These are phyloP conservation scores for Hiodon tergisus DNA, from an alignment of 2,113 vertebrate genomes.

Conservation along the genomic window DNA sequence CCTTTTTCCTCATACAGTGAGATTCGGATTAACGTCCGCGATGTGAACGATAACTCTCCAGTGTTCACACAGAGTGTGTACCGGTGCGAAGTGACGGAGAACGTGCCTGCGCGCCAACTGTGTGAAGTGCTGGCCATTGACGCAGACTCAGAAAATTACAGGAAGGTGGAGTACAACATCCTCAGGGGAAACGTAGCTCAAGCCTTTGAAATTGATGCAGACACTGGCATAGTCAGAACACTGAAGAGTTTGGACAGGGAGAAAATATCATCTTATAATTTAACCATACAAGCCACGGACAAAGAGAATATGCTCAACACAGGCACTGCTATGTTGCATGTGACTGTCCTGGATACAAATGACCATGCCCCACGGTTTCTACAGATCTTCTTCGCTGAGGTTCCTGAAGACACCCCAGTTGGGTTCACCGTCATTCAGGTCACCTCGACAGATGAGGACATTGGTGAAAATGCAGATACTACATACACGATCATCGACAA, in stretches of 20 bases:
- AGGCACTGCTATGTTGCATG: slow-evolving; percentile 44
- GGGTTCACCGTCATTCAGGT: slow-evolving; percentile 53
- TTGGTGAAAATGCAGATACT: slow-evolving; percentile 49
- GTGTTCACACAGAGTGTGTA: slow-evolving; percentile 57
- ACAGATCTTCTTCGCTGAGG: slow-evolving; percentile 50
- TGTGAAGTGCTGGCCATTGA: slow-evolving; percentile 59
- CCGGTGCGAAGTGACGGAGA: slow-evolving; percentile 60
- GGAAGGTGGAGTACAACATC: slow-evolving; percentile 55
- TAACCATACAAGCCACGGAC: slow-evolving; percentile 57
- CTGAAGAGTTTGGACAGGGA: slow-evolving; percentile 59
- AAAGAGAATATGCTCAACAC: slow-evolving; percentile 39
- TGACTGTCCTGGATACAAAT: slow-evolving; percentile 61
- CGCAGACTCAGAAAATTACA: slow-evolving; percentile 51
- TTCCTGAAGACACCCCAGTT: slow-evolving; percentile 53
- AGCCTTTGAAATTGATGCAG: slow-evolving; percentile 53
- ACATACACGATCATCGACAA: slow-evolving; percentile 49
- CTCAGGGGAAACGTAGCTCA: slow-evolving; percentile 42
- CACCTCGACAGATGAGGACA: slow-evolving; percentile 55
- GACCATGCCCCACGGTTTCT: slow-evolving; percentile 63
- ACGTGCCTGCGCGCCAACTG: slow-evolving; percentile 43
- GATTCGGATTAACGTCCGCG: slow-evolving; percentile 52
- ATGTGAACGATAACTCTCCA: slow-evolving; percentile 63
- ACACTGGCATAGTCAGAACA: slow-evolving; percentile 53
- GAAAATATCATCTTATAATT: slow-evolving; percentile 43
- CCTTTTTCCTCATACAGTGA: slow-evolving; percentile 62